These are phyloP conservation scores for Sphaerophoria taeniata DNA, from an alignment of 2,888 invertebrate species.

Conservation along the genomic window DNA sequence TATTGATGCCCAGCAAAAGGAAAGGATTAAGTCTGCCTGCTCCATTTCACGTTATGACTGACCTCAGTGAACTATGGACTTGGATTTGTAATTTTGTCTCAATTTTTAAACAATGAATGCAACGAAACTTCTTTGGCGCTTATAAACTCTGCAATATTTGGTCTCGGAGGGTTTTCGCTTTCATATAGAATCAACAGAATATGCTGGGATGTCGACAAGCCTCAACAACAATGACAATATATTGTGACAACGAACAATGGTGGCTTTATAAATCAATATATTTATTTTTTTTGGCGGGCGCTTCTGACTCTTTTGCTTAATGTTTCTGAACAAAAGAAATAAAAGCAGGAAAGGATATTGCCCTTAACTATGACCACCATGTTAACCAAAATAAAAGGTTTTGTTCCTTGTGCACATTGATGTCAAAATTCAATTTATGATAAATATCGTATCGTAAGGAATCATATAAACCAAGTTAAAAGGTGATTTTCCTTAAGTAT, in stretches of 20 bases:
- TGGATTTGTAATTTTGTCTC: neutral
- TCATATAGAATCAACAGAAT: too few species aligned
- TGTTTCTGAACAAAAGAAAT: conserved; percentile 24
- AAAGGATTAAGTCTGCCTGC: neutral
- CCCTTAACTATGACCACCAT: conserved; percentile 52
- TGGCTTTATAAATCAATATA: conserved; percentile 70
- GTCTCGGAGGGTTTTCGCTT: neutral
- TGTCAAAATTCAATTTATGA: conserved; percentile 32
- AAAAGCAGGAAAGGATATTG: neutral
- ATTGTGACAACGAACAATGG: conserved; percentile 61
- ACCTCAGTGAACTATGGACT: conserved; percentile 68
- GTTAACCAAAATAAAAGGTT: conserved; percentile 13
- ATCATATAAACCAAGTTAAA: conserved; percentile 17
- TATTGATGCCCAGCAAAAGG: too few species aligned
- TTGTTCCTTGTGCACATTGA: conserved; percentile 11
- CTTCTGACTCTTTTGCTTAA: conserved; percentile 34
- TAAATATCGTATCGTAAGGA: neutral
- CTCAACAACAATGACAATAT: conserved; percentile 46
- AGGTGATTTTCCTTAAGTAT: conserved; percentile 28
- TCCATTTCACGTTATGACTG: conserved; percentile 31
- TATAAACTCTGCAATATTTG: conserved; percentile 46
- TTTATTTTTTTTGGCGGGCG: conserved; percentile 36
- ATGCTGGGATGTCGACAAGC: neutral
- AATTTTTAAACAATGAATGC: conserved; percentile 44
- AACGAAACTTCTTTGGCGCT: conserved; percentile 63